These are phyloP conservation scores for Esox masquinongy DNA, from an alignment of 2,797 vertebrate species.

Conservation along the genomic window DNA sequence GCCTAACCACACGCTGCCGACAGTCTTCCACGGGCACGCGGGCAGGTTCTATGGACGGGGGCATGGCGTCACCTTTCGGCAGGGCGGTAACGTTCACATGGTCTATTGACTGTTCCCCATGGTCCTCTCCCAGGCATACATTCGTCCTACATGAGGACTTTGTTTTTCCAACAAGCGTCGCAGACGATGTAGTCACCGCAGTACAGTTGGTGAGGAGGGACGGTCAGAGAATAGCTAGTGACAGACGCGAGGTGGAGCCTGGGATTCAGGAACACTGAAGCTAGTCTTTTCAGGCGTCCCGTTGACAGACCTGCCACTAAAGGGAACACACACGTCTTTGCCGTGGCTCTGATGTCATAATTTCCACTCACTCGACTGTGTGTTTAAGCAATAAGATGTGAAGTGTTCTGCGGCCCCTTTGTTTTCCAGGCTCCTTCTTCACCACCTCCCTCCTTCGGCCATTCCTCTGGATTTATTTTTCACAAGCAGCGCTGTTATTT, in stretches of 20 bases:
- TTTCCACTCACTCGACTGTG: conserved; percentile 59
- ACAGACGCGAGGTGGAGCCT: conserved; percentile 42
- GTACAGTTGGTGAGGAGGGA: conserved; percentile 17
- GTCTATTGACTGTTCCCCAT: conserved; percentile 29
- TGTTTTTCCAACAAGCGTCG: neutral
- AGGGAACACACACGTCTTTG: conserved; percentile 13
- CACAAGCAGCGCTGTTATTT: neutral
- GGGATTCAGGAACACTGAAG: conserved; percentile 31
- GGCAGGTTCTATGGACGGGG: conserved; percentile 41
- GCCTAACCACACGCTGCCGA: conserved; percentile 21
- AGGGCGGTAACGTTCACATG: conserved; percentile 34
- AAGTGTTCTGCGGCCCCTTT: no score
- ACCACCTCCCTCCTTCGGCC: conserved; percentile 2
- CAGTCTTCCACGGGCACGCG: conserved; percentile 11
- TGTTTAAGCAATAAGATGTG: conserved; percentile 34
- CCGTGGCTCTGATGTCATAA: conserved; percentile 46
- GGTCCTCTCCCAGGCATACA: conserved; percentile 36
- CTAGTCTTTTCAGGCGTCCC: conserved; percentile 32
- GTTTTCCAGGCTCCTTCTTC: neutral
- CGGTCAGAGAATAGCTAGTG: conserved; percentile 48
- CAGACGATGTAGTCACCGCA: conserved; percentile 30
- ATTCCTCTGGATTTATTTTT: conserved; percentile 1
- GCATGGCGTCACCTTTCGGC: conserved; percentile 57
- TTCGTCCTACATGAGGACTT: conserved; percentile 24
- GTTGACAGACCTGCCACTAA: conserved; percentile 45